phyloP scores from a whole-genome alignment of 2,113 vertebrate genomes.

The Aleadryas rufinucha region DNA sequence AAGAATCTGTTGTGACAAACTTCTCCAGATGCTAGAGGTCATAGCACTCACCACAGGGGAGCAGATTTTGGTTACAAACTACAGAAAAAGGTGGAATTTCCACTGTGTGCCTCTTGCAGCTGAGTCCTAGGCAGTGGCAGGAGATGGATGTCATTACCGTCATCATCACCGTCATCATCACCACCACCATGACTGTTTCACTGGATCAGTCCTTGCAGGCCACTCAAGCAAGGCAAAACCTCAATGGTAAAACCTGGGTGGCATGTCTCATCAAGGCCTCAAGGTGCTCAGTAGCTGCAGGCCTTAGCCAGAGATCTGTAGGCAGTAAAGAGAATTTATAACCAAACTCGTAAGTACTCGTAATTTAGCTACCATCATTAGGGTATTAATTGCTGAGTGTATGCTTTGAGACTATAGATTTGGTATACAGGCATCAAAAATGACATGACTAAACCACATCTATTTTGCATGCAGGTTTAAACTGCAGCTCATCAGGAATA shows the following conservation, averaged over 20 bases:
- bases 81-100: background rate
- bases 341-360: background rate
- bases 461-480: background rate
- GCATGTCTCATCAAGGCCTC: background rate
- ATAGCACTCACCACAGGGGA: fast-evolving
- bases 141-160: background rate
- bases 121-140: fast-evolving
- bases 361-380: background rate
- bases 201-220: fast-evolving
- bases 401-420: background rate
- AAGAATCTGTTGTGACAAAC: background rate
- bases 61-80: background rate
- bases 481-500: background rate
- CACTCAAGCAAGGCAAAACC: background rate
- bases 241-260: fast-evolving
- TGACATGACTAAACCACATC: background rate
- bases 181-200: fast-evolving
- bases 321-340: background rate
- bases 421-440: background rate
- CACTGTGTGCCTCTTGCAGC: background rate
- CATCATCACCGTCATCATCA: background rate
- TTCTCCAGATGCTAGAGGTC: background rate
- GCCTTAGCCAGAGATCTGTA: background rate
- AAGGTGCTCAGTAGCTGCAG: background rate
- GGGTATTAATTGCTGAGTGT: background rate